Base-by-base conservation (phyloP, 2,888 invertebrate genomes). In the Seira ritae region DNA sequence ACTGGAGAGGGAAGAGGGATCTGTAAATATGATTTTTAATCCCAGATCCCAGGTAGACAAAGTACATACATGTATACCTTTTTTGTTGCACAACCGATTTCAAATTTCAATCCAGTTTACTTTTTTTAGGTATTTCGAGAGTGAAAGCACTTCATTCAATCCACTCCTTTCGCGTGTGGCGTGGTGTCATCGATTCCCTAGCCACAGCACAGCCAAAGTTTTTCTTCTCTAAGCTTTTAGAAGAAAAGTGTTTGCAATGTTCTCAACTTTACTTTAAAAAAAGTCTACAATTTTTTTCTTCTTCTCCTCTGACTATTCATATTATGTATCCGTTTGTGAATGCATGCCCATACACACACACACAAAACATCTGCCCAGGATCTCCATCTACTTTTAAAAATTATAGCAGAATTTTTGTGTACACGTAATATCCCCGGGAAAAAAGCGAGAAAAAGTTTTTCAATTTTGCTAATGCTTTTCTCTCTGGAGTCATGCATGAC, bases 111-210 rank as follows among this genome's bases (percentile, higher is more conserved):
- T n/a, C n/a, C n/a, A n/a, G n/a, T n/a, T n/a, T n/a, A n/a, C n/a
- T n/a, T n/a, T n/a, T n/a, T n/a, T n/a, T n/a, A n/a, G n/a, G n/a
- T n/a, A n/a, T n/a, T n/a, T n/a, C n/a, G n/a, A n/a, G n/a, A n/a
- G n/a, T 42, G 12, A 42, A 42, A 42, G 12, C 42, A 42, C 42
- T 42, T 42, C 12, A n/a, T 42, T 42, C 12, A 42, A 12, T 70
- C 23, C 50, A 17, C 55, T 19, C 42, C 46, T n/a, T 24, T 70
- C 66, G 42, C 4, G 42, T 42, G 12, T 42, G 42, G 42, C 60
- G 62, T 65, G 66, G 66, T 78, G 78, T 78, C 78, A 78, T 78
- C 78, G 70, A 78, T 78, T 78, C 78, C 71, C 78, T 22, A 50
- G 66, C 50, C 71, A 78, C 78, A 20, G 50, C 42, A 46, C n/a